phyloP scores from a whole-genome alignment of 2,113 vertebrate species.

The Nycticryphes semicollaris region DNA sequence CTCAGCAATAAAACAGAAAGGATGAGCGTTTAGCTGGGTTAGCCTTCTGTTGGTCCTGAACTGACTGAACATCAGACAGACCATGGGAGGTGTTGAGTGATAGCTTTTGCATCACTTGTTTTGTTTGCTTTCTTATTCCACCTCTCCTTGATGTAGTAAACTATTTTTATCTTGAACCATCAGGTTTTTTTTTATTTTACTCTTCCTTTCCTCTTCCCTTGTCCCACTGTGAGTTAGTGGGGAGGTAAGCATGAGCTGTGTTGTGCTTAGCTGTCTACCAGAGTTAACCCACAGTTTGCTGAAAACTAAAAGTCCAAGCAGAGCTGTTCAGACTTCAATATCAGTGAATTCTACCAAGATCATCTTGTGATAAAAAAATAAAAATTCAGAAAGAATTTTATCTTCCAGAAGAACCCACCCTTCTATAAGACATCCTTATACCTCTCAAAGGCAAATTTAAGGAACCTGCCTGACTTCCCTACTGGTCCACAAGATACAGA shows the following conservation, averaged over 20 bases:
- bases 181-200: not conserved
- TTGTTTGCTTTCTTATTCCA: not conserved
- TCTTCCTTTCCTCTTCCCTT: not conserved
- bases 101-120: not conserved
- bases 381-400: not conserved
- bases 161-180: not conserved
- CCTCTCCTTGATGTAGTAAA: not conserved
- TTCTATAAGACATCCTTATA: not conserved
- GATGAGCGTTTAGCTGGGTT: not conserved
- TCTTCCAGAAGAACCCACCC: not conserved
- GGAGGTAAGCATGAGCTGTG: fast-evolving
- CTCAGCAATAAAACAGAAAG: not conserved
- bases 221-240: too few species aligned
- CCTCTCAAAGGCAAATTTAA: not conserved
- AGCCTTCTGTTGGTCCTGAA: not conserved
- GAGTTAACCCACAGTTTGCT: not conserved
- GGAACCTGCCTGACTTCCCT: not conserved
- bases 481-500: not conserved
- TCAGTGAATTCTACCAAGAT: not conserved
- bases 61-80: not conserved
- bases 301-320: not conserved
- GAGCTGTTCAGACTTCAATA: not conserved
- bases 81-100: not conserved
- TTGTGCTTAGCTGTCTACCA: not conserved
- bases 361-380: not conserved